Conservation (phyloP, 1,140 invertebrate species). For the Orussus abietinus region DNA sequence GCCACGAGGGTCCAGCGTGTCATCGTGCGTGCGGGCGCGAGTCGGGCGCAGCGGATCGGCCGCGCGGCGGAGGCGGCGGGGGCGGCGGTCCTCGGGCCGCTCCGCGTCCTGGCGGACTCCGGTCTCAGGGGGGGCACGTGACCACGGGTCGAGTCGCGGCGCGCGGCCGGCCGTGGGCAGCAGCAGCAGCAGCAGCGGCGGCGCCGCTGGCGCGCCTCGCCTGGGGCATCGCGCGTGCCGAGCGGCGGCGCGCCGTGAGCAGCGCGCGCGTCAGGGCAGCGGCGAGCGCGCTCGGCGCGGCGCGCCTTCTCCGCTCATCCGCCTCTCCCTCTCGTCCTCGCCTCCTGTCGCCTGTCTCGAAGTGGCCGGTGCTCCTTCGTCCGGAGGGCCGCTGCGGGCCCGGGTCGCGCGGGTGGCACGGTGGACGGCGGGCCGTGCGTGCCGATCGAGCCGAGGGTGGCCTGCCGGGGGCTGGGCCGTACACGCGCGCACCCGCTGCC, state of each 20-base stretch:
- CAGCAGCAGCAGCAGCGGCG: constrained; percentile 12
- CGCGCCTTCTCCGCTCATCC: constrained; percentile 15
- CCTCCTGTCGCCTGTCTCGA: background rate
- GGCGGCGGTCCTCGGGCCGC: constrained; percentile 16
- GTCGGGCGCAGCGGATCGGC: constrained; percentile 12
- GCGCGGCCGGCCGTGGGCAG: constrained; percentile 7
- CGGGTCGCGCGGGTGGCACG: background rate
- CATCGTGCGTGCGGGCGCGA: constrained; percentile 28
- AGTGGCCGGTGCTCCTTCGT: background rate
- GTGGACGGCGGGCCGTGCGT: background rate
- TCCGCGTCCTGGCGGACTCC: constrained; percentile 13
- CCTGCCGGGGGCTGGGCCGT: background rate
- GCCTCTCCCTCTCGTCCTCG: constrained; percentile 7
- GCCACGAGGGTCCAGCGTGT: constrained; percentile 50
- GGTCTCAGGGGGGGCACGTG: constrained; percentile 36
- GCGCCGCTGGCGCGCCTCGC: constrained; percentile 15
- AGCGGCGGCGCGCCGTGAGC: too few species aligned
- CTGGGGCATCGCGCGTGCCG: too few species aligned
- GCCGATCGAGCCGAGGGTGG: background rate
- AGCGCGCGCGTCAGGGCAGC: too few species aligned
- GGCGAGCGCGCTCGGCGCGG: constrained; percentile 16
- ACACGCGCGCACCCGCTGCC: constrained; percentile 41
- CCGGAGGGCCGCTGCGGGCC: background rate
- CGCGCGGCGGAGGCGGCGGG: background rate
- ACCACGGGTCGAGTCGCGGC: constrained; percentile 19